phyloP scores from a whole-genome alignment of 1,140 invertebrate genomes.

The Propsilocerus akamusi region DNA sequence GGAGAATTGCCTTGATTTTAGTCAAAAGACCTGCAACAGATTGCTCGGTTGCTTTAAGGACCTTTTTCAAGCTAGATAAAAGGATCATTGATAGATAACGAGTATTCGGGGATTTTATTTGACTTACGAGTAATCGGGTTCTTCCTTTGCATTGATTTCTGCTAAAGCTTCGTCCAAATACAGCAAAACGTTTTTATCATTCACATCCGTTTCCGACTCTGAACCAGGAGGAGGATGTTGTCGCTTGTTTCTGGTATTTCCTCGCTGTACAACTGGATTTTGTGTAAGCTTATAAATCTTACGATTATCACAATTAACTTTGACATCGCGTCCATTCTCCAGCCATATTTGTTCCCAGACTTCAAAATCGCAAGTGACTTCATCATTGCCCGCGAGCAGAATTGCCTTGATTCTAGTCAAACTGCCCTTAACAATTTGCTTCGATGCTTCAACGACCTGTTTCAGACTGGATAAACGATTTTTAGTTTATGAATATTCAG shows the following conservation, averaged over 20 bases:
- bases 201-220: not conserved
- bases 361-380: slow-evolving; percentile 12
- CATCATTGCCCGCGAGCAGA: not conserved
- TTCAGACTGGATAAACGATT: slow-evolving; percentile 24
- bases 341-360: slow-evolving; percentile 33
- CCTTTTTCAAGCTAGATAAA: slow-evolving; percentile 23
- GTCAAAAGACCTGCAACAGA: slow-evolving; percentile 25
- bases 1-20: slow-evolving; percentile 16
- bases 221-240: slow-evolving; percentile 6
- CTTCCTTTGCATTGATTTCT: not conserved
- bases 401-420: slow-evolving; percentile 23
- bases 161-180: not conserved
- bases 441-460: slow-evolving; percentile 15
- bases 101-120: slow-evolving; percentile 25
- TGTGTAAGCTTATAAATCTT: not conserved
- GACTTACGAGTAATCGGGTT: slow-evolving; percentile 16
- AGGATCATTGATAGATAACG: slow-evolving; percentile 21
- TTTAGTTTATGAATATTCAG: slow-evolving; percentile 26
- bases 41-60: slow-evolving; percentile 19
- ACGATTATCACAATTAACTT: slow-evolving; percentile 26
- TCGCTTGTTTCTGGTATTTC: slow-evolving; percentile 15
- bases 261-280: not conserved
- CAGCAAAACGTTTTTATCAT: not conserved
- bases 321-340: slow-evolving; percentile 27
- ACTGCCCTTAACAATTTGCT: slow-evolving; percentile 24